phyloP scores from a whole-genome alignment of 2,113 vertebrate genomes.

The Dascyllus trimaculatus region DNA sequence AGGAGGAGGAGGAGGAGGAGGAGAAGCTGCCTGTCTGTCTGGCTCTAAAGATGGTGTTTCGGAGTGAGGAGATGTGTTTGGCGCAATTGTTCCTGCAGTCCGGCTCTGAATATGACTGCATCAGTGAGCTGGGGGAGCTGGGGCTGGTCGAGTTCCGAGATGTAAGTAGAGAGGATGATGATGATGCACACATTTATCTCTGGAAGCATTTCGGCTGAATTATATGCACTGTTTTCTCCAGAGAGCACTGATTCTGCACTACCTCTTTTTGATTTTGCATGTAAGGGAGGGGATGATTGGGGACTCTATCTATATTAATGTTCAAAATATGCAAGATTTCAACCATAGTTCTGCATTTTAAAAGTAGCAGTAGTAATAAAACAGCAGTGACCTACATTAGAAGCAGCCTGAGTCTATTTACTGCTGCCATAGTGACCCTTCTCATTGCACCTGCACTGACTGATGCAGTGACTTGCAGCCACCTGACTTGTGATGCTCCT shows the following conservation, averaged over 20 bases:
- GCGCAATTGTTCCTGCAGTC: slow-evolving; percentile 97
- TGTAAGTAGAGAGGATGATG: slow-evolving; percentile 87
- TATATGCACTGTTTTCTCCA: neutral
- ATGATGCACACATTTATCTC: neutral
- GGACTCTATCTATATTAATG: neutral
- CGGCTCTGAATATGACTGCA: slow-evolving; percentile 96
- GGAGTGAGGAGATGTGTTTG: slow-evolving; percentile 96
- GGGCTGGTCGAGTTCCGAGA: slow-evolving; percentile 97
- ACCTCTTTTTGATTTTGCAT: neutral
- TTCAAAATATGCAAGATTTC: too few relatives aligned
- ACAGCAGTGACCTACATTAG: neutral
- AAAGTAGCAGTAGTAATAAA: too few relatives aligned
- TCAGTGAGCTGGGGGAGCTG: slow-evolving; percentile 95
- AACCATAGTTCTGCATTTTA: too few relatives aligned
- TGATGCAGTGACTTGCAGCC: slow-evolving; percentile 28
- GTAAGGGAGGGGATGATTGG: neutral
- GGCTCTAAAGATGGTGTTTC: slow-evolving; percentile 90
- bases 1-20: neutral
- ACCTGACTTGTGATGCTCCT: slow-evolving; percentile 65
- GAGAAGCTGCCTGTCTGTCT: slow-evolving; percentile 41
- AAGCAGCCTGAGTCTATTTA: neutral
- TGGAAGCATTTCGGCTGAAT: neutral
- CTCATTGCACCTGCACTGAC: neutral
- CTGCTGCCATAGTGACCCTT: neutral
- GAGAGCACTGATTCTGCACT: neutral